Conservation (phyloP, 2,113 vertebrate genomes). For the Vulpes lagopus region DNA sequence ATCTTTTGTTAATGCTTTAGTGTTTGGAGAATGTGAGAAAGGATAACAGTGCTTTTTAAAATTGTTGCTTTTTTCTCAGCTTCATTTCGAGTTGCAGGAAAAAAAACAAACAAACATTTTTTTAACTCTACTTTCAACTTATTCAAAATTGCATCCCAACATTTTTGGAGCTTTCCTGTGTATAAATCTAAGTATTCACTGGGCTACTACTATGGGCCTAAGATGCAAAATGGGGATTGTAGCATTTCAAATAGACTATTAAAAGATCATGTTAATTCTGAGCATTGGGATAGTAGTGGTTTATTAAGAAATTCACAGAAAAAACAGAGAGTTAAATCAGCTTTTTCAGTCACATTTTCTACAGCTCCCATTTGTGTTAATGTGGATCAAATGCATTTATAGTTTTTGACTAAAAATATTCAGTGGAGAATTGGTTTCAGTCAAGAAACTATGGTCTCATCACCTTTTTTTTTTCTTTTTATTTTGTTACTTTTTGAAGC, state of each 20-base stretch:
- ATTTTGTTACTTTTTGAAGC: not conserved
- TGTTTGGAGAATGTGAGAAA: not conserved
- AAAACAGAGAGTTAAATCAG: not conserved
- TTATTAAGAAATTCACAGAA: constrained; percentile 52
- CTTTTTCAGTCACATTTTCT: not conserved
- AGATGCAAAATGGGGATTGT: not conserved
- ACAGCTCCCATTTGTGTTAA: constrained; percentile 32
- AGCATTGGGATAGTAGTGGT: not conserved
- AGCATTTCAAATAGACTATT: not conserved
- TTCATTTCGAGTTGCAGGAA: not conserved
- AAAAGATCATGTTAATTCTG: not conserved
- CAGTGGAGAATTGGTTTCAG: not conserved
- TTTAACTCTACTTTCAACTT: not conserved
- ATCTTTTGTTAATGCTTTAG: not conserved
- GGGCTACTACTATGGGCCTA: not conserved
- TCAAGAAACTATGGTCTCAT: constrained; percentile 13
- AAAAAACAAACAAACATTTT: not conserved
- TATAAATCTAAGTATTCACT: not conserved
- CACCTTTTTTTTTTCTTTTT: not conserved
- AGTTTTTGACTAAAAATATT: not conserved
- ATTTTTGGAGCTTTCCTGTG: not conserved
- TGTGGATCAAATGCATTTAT: not conserved
- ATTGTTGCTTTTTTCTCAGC: constrained; percentile 23
- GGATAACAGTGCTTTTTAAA: not conserved
- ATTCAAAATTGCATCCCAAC: not conserved